These are phyloP conservation scores for Litocranius walleri DNA, from an alignment of 2,113 vertebrate species.

Conservation along the genomic window DNA sequence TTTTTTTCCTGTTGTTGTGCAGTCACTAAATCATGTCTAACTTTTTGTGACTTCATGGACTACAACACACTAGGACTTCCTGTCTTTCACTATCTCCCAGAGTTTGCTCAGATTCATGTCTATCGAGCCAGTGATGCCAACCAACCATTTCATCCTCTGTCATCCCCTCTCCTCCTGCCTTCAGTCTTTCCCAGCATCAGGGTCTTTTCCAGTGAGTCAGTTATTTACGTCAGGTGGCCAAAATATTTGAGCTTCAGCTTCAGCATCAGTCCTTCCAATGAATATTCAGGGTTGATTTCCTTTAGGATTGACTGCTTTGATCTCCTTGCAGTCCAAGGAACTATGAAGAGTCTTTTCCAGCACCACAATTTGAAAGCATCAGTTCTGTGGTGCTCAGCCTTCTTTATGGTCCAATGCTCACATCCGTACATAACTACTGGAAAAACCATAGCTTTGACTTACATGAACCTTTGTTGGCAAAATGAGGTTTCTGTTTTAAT, in stretches of 20 bases:
- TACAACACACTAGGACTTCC: not conserved
- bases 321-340: not conserved
- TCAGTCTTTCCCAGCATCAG: not conserved
- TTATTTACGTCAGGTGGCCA: not conserved
- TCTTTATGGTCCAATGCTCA: not conserved
- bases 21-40: not conserved
- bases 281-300: not conserved
- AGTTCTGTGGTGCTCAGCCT: not conserved
- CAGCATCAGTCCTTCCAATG: not conserved
- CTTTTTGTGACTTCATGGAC: not conserved
- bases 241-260: not conserved
- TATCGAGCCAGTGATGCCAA: not conserved
- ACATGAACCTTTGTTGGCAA: not conserved
- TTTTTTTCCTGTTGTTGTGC: not conserved
- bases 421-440: not conserved
- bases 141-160: not conserved
- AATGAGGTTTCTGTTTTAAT: not conserved
- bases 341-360: not conserved
- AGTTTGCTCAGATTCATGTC: not conserved
- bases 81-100: not conserved
- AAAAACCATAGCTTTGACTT: not conserved
- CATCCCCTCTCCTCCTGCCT: not conserved
- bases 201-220: not conserved
- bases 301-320: not conserved
- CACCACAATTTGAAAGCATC: not conserved